Conservation (phyloP, 2,797 vertebrate genomes). For the Typhlichthys subterraneus region DNA sequence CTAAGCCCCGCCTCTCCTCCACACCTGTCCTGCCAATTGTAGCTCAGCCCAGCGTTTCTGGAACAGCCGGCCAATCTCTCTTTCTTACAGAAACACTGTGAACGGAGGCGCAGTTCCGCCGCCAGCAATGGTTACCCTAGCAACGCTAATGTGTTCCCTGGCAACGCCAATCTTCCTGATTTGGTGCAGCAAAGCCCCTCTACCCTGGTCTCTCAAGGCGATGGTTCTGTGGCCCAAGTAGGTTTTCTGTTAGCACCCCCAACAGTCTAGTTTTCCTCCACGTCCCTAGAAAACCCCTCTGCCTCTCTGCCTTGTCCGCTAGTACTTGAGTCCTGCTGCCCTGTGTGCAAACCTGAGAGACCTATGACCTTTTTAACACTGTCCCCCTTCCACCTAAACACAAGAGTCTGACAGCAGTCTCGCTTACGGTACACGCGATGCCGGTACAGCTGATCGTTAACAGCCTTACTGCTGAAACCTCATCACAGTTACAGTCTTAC, state of each 20-base stretch:
- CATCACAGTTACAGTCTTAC: too few species aligned
- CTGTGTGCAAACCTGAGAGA: slow-evolving; percentile 15
- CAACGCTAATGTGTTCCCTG: slow-evolving; percentile 89
- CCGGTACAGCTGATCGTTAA: too few species aligned
- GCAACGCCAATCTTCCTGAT: slow-evolving; percentile 94
- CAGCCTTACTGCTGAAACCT: too few species aligned
- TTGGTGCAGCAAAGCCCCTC: slow-evolving; percentile 94
- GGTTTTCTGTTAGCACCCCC: slow-evolving; percentile 44
- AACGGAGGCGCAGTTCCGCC: slow-evolving; percentile 87
- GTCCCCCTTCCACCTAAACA: slow-evolving; percentile 4
- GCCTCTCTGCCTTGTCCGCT: neutral
- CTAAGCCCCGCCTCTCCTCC: slow-evolving; percentile 2
- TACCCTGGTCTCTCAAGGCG: slow-evolving; percentile 86
- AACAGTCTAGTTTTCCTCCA: neutral
- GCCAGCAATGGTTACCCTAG: slow-evolving; percentile 92
- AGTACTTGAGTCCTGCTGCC: too few species aligned
- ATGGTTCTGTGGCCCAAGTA: slow-evolving; percentile 83
- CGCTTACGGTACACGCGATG: too few species aligned
- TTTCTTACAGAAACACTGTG: slow-evolving; percentile 86
- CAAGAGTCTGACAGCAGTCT: neutral
- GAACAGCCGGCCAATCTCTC: slow-evolving; percentile 69
- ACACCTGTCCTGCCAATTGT: slow-evolving; percentile 42
- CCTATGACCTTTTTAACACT: slow-evolving; percentile 7
- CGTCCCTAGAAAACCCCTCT: neutral
- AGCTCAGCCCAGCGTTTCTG: slow-evolving; percentile 27